Conservation (phyloP, 2,888 invertebrate species). For the Gibbula magus region DNA sequence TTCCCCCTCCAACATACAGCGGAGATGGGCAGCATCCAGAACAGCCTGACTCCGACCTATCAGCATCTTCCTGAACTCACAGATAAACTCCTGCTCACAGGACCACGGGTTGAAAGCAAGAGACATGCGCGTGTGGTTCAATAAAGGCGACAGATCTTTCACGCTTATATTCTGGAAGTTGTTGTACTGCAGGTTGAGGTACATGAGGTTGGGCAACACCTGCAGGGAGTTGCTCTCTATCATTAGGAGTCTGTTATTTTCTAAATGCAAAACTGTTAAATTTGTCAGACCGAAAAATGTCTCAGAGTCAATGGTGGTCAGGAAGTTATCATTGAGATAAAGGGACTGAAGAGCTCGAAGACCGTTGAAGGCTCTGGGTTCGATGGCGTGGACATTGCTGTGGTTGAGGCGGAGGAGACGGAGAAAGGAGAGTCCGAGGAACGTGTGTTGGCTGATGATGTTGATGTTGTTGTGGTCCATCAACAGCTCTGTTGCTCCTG, state of each 20-base stretch:
- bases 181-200: not conserved
- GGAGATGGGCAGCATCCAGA: constrained; percentile 11
- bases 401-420: constrained; percentile 47
- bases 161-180: not conserved
- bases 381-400: constrained; percentile 48
- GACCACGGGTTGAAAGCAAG: constrained; percentile 39
- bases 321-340: constrained; percentile 49
- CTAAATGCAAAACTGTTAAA: constrained; percentile 37
- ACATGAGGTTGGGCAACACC: not conserved
- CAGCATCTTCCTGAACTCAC: constrained; percentile 34
- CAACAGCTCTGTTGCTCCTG: constrained; percentile 53
- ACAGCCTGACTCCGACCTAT: not conserved
- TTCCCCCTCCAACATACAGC: constrained; percentile 5
- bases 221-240: not conserved
- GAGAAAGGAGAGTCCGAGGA: constrained; percentile 37
- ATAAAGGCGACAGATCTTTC: not conserved
- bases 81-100: constrained; percentile 37
- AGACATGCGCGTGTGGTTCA: constrained; percentile 14
- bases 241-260: constrained; percentile 33
- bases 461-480: constrained; percentile 56
- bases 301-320: constrained; percentile 41
- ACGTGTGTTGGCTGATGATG: constrained; percentile 33
- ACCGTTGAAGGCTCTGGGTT: constrained; percentile 56
- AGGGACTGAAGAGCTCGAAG: constrained; percentile 44
- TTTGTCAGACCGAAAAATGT: constrained; percentile 39